phyloP scores from a whole-genome alignment of 1,140 invertebrate genomes.

The Rhagoletis pomonella region DNA sequence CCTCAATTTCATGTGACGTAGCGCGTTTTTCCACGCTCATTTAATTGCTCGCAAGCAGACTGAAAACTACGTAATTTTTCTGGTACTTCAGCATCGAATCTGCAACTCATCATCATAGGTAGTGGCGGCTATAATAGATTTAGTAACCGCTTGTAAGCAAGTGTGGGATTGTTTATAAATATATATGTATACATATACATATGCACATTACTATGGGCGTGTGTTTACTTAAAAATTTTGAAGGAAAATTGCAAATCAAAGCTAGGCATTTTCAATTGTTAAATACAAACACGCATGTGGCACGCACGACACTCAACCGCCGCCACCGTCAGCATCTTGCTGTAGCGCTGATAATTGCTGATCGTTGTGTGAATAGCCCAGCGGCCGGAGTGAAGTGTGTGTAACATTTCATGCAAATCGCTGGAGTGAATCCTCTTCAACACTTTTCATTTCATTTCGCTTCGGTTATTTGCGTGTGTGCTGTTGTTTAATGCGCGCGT shows the following conservation, averaged over 20 bases:
- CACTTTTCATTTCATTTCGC: slow-evolving; percentile 40
- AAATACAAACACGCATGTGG: slow-evolving; percentile 18
- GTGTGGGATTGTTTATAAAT: no score
- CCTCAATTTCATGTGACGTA: slow-evolving; percentile 38
- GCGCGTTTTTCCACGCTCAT: slow-evolving; percentile 29
- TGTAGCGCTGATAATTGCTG: not conserved
- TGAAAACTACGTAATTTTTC: not conserved
- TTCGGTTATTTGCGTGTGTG: not conserved
- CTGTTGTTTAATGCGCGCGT: not conserved
- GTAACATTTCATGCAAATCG: slow-evolving; percentile 32
- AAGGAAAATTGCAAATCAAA: slow-evolving; percentile 41
- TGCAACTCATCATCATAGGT: slow-evolving; percentile 26
- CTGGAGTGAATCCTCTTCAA: not conserved
- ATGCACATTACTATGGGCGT: no score
- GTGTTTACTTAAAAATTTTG: not conserved
- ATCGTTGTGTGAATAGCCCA: not conserved
- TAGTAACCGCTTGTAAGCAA: no score
- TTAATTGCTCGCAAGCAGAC: slow-evolving; percentile 13
- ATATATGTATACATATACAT: no score
- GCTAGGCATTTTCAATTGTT: slow-evolving; percentile 5
- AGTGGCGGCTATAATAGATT: not conserved
- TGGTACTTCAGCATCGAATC: not conserved
- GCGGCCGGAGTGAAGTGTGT: not conserved
- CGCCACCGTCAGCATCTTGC: not conserved
- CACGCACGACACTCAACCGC: not conserved